A percentile compares a stretch with the other conserved stretches of the same genome.
Conservation (phyloP, 1,140 invertebrate genomes). For the Neodiprion fabricii region DNA sequence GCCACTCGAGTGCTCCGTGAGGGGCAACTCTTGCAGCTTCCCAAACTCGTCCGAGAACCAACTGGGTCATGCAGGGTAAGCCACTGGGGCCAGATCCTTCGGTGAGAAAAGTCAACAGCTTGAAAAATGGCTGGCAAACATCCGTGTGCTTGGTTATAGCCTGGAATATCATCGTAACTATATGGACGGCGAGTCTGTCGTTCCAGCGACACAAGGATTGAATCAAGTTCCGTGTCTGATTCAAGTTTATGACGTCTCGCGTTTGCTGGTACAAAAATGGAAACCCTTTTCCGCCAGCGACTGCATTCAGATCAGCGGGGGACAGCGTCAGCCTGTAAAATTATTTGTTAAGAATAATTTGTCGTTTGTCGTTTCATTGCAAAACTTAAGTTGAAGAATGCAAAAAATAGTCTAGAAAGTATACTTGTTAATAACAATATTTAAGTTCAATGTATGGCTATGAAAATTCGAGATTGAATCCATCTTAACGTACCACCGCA, state of each 20-base stretch:
- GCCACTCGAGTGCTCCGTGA: constrained; percentile 90
- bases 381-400: too few species aligned
- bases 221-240: constrained; percentile 90
- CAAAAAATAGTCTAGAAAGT: too few species aligned
- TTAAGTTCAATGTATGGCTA: too few species aligned
- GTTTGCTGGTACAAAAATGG: constrained; percentile 95
- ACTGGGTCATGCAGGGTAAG: constrained; percentile 86
- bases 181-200: constrained; percentile 82
- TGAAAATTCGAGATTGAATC: too few species aligned
- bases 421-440: too few species aligned
- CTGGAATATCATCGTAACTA: constrained; percentile 88
- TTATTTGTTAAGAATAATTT: too few species aligned
- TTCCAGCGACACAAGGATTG: constrained; percentile 91
- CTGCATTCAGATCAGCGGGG: constrained; percentile 79
- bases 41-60: constrained; percentile 87
- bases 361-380: too few species aligned
- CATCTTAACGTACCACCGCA: too few species aligned
- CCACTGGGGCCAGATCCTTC: constrained; percentile 79
- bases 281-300: constrained; percentile 89
- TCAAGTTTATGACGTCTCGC: constrained; percentile 88
- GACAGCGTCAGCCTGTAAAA: constrained; percentile 73
- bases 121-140: constrained; percentile 90
- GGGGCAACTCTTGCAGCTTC: constrained; percentile 90
- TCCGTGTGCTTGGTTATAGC: constrained; percentile 89
- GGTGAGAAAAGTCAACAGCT: constrained; percentile 80